A percentile compares a stretch with the other conserved stretches of the same genome.
Evolutionary conservation across 2,797 vertebrate genomes (phyloP).

Genomic region (Netta rufina): DNA sequence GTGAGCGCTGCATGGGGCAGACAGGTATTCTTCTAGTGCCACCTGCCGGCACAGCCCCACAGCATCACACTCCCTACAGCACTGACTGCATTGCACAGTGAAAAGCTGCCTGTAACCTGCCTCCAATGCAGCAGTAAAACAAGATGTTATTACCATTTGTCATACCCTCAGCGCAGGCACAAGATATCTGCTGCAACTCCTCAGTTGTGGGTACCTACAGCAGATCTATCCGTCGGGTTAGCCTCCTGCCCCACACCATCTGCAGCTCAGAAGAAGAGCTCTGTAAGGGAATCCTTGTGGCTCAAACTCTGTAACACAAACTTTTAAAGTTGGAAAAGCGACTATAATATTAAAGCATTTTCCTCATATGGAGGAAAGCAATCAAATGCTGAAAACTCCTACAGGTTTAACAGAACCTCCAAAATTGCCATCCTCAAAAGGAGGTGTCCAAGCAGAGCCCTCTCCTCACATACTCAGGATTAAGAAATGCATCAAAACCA

Average conservation of each 20-base stretch:
- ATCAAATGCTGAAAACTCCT: background rate
- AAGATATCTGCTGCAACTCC: rapidly evolving
- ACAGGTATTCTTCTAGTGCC: conserved; percentile 6
- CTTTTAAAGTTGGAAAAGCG: background rate
- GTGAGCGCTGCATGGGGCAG: background rate
- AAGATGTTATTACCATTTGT: rapidly evolving
- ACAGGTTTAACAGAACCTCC: background rate
- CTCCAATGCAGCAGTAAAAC: background rate
- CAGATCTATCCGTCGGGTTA: rapidly evolving
- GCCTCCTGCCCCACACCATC: rapidly evolving
- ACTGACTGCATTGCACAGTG: rapidly evolving
- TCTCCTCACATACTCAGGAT: background rate
- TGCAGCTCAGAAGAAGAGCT: background rate
- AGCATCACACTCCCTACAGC: background rate
- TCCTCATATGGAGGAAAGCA: rapidly evolving
- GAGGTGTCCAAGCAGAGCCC: background rate
- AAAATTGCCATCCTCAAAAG: background rate
- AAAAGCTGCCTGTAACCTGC: no score
- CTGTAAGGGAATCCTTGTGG: background rate
- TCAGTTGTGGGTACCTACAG: background rate
- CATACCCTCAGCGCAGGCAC: background rate
- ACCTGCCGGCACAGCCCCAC: conserved; percentile 19
- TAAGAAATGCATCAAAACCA: background rate
- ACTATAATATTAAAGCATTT: background rate
- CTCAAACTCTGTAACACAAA: background rate